Percentiles rank a stretch among this genome's conserved stretches.
Conservation (phyloP, 2,797 vertebrate genomes). For the Sebastes itinus region DNA sequence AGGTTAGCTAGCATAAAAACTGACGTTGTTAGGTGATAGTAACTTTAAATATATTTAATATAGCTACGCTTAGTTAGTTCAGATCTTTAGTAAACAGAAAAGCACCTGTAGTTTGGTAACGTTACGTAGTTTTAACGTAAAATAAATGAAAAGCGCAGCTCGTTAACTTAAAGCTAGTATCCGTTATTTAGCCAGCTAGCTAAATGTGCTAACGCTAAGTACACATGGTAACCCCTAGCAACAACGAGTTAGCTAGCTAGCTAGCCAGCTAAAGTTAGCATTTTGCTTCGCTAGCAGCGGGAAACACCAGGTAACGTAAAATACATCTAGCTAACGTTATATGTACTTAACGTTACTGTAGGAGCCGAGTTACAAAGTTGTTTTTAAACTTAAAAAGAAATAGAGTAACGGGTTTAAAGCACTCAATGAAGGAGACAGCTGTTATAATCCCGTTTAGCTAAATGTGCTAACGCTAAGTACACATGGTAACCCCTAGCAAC, state of each 20-base stretch:
- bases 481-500: background rate
- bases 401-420: background rate
- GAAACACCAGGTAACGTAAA: background rate
- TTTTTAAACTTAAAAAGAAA: rapidly evolving
- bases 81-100: background rate
- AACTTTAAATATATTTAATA: background rate
- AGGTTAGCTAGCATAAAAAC: background rate
- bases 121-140: background rate
- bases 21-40: background rate
- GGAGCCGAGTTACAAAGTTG: background rate
- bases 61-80: background rate
- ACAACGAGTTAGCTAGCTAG: too few relatives aligned
- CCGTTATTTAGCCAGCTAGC: background rate
- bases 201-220: too few relatives aligned
- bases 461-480: background rate
- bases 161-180: background rate
- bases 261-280: background rate
- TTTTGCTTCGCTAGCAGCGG: background rate
- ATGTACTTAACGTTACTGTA: background rate
- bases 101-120: background rate
- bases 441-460: background rate
- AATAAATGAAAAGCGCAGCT: background rate
- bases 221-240: too few relatives aligned
- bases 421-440: background rate
- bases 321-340: background rate